Evolutionary conservation across 1,140 invertebrate genomes (phyloP).

Genomic region (Cyclargus thomasi): DNA sequence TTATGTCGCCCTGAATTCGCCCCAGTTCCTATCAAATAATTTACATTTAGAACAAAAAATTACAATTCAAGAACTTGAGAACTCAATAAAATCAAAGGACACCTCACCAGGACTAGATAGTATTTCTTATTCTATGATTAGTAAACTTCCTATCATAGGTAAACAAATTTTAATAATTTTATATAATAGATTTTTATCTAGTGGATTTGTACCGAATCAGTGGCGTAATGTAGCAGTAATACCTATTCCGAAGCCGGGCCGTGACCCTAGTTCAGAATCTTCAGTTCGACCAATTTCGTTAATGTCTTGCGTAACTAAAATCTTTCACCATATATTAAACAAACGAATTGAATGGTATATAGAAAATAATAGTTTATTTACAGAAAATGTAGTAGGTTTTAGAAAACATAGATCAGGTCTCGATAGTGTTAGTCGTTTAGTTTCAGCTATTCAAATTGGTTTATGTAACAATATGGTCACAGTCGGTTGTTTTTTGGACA

Average conservation of each 20-base stretch:
- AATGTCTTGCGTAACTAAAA: not conserved
- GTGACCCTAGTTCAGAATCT: not conserved
- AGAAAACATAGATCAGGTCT: not conserved
- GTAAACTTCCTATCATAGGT: not conserved
- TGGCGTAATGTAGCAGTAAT: not conserved
- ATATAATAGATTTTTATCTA: not conserved
- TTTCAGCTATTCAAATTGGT: not conserved
- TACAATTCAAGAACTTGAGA: not conserved
- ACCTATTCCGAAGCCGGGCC: not conserved
- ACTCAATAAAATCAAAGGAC: constrained; percentile 2
- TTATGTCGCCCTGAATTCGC: not conserved
- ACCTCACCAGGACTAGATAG: not conserved
- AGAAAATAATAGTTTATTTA: not conserved
- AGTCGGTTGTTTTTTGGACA: not conserved
- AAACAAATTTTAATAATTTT: not conserved
- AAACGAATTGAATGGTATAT: not conserved
- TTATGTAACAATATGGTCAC: not conserved
- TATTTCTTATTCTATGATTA: constrained; percentile 15
- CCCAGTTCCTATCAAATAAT: not conserved
- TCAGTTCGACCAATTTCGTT: not conserved
- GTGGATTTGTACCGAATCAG: not conserved
- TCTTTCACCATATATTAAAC: not conserved
- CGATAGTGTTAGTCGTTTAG: not conserved
- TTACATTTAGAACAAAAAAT: not conserved
- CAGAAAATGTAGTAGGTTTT: not conserved